Evolutionary conservation across 2,113 vertebrate genomes (phyloP).

Genomic region (Herpetotheres cachinnans): DNA sequence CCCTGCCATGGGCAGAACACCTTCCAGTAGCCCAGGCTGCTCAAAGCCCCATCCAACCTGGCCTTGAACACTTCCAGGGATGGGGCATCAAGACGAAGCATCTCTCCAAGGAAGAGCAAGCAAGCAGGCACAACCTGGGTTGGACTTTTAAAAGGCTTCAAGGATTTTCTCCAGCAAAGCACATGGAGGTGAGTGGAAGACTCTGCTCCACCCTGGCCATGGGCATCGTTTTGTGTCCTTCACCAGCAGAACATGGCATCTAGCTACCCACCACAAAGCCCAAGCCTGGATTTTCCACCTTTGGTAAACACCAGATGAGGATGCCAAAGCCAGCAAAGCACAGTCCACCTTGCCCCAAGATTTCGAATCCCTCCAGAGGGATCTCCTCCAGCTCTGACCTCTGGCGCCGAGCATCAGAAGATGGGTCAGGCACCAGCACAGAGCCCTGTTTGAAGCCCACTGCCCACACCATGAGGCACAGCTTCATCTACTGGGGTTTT

Average conservation of each 20-base stretch:
- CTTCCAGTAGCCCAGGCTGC: too few species aligned
- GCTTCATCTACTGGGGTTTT: not conserved
- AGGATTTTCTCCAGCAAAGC: not conserved
- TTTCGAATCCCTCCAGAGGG: too few species aligned
- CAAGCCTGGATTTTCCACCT: not conserved
- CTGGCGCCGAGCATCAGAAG: fast-evolving
- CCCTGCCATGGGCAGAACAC: too few species aligned
- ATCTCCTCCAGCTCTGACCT: not conserved
- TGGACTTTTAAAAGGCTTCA: not conserved
- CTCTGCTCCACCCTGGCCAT: not conserved
- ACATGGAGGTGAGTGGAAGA: not conserved
- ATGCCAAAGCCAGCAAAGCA: not conserved
- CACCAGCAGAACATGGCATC: fast-evolving
- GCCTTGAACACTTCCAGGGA: too few species aligned
- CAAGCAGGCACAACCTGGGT: not conserved
- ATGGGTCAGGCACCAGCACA: not conserved
- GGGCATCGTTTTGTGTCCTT: fast-evolving
- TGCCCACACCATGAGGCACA: fast-evolving
- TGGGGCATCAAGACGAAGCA: not conserved
- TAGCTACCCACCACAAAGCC: not conserved
- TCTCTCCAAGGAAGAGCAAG: not conserved
- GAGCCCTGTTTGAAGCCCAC: not conserved
- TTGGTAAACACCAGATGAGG: not conserved
- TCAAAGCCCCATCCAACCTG: too few species aligned
- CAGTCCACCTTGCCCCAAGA: not conserved